Base-by-base conservation (phyloP, 2,797 vertebrate genomes). In the Falco columbarius region DNA sequence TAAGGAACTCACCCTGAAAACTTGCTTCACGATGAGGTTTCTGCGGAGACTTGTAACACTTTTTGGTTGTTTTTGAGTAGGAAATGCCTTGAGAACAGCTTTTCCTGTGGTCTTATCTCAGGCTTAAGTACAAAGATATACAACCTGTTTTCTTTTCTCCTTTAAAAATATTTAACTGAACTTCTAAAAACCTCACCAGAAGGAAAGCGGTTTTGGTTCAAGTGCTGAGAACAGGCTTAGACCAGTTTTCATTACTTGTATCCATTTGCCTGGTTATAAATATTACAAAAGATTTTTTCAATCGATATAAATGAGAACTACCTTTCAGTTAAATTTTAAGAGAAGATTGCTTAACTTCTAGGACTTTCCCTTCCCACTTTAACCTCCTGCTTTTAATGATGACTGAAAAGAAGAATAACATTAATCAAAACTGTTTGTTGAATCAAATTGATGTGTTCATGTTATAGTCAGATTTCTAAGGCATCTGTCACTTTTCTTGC, bases 61-160 rank as follows among this genome's bases (percentile, higher is more conserved):
- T 77, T n/a, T 23, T 77, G 84, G 66, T 91, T 86, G 54, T 30
- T 38, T 85, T 91, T 92, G 62, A 66, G 38, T 86, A 93, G 94
- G 93, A 97, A 96, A 55, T 81, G 51, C 68, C 68, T 77, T 79
- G 47, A 91, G 52, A 95, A 19, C 91, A 93, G 86, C 40, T 91
- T 92, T 97, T 96, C 90, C 96, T 96, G 89, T 91, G 89, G 79
- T 91, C 86, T 96, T 97, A 95, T 93, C 93, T 93, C 26, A 40
- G 38, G 40, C 75, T 79, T 77, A 87, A 93, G 46, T 67, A n/a
- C 38, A 54, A 58, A 90, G 67, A 90, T 68, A 12, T 7, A 72
- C 26, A 91, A 82, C 92, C 18, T 17, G 44, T 80, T 94, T 95
- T 81, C 65, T 86, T 75, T 86, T 83, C 79, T 74, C 46, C 59